Percentiles rank a stretch among this genome's conserved stretches.
phyloP scores from a whole-genome alignment of 2,113 vertebrate species.

The Dromaius novaehollandiae region DNA sequence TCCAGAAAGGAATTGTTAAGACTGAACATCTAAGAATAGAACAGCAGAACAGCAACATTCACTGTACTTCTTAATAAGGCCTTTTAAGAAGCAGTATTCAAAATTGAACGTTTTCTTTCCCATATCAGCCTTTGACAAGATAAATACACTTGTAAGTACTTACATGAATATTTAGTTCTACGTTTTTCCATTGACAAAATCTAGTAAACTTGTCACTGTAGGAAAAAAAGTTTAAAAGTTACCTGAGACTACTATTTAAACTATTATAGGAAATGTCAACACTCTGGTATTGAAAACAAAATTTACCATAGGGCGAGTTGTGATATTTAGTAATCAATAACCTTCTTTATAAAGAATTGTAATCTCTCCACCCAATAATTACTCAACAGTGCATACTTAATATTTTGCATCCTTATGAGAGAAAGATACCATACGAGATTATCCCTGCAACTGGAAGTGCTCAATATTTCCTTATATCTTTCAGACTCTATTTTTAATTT shows the following conservation, averaged over 20 bases:
- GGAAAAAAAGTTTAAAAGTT: constrained; percentile 37
- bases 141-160: constrained; percentile 73
- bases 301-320: not conserved
- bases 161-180: constrained; percentile 98
- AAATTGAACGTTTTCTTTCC: not conserved
- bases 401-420: not conserved
- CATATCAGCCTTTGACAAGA: constrained; percentile 35
- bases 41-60: not conserved
- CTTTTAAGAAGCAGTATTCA: not conserved
- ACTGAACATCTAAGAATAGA: not conserved
- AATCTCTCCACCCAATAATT: not conserved
- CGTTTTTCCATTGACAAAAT: constrained; percentile 99
- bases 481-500: not conserved
- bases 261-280: not conserved
- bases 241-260: not conserved
- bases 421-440: not conserved
- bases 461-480: not conserved
- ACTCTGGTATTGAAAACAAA: not conserved
- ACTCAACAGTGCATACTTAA: not conserved
- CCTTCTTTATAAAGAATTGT: not conserved
- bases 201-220: constrained; percentile 96
- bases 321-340: not conserved
- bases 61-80: not conserved
- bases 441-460: not conserved
- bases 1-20: not conserved